Evolutionary conservation across 2,888 invertebrate genomes (phyloP).

Genomic region (Scaeva pyrastri): DNA sequence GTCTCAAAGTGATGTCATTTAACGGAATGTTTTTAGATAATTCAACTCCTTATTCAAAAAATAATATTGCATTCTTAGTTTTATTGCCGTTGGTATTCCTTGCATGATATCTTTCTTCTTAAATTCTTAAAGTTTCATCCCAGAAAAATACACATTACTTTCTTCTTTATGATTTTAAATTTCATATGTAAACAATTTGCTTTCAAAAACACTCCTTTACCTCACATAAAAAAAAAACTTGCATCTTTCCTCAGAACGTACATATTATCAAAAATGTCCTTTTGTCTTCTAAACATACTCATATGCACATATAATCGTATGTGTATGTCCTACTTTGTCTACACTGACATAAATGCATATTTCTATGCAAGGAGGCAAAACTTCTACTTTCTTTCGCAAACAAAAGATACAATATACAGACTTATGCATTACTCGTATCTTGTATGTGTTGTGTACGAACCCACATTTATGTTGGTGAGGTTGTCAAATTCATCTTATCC

Average conservation of each 20-base stretch:
- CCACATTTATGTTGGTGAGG: slow-evolving; percentile 34
- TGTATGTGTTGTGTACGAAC: background rate
- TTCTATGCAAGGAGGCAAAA: background rate
- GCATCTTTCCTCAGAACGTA: background rate
- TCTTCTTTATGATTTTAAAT: background rate
- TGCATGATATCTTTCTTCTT: no score
- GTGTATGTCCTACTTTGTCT: no score
- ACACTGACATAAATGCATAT: background rate
- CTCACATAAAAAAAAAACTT: background rate
- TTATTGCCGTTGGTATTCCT: no score
- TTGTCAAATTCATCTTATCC: slow-evolving; percentile 65
- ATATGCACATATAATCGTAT: no score
- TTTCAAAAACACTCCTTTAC: background rate
- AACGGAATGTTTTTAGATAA: no score
- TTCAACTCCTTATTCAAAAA: no score
- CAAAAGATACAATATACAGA: background rate
- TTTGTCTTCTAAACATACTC: background rate
- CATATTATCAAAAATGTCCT: background rate
- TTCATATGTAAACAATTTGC: background rate
- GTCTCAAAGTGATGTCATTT: no score
- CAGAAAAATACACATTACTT: no score
- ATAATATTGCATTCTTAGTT: no score
- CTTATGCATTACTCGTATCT: no score
- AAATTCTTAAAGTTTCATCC: no score
- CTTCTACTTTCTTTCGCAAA: slow-evolving; percentile 3